Evolutionary conservation across 2,888 invertebrate genomes (phyloP), one percentile per base, ranked within the genome.

Genomic region (Beris morrisii): DNA sequence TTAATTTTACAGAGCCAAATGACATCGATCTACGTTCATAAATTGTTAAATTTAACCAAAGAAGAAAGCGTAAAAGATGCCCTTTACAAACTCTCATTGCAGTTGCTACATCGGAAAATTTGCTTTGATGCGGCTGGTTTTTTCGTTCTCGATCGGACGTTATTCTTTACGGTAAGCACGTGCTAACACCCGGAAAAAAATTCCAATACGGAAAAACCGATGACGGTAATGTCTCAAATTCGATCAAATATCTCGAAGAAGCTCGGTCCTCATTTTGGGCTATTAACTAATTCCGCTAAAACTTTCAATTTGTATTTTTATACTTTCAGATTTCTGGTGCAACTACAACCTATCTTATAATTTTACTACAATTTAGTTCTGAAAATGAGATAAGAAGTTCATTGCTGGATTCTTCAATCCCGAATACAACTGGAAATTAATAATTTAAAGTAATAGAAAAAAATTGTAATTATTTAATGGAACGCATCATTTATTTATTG

Each of bases 341-440:
- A 38, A 67, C 80, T 9, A 79, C 80, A 7, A 82, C 81, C 5
- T 81, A 82, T 72, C 73, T 81, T 52, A 80, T 82, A 2, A 79
- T 82, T 53, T 70, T 82, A 65, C 72, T 81, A 57, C 81, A 82
- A 71, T 80, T 81, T 7, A 64, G 64, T 13, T 50, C 50, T 15
- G 53, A 64, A 44, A 64, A 61, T 28, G 61, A 61, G 22, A 50
- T 50, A 13, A 61, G 50, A 38, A 15, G 50, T 28, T 32, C 38
- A 15, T 50, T 52, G 50, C 15, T 22, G 15, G 61, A 61, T 22
- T 4, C 38, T 32, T 43, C 61, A 43, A 48, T 31, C 9, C 9
- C 9, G 38, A 38, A 38, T 3, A 9, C 38, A 9, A 7, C 38
- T 3, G 9, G 38, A 22, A 22, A 22, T 22, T 22, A 2, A 3